A percentile compares a stretch with the other conserved stretches of the same genome.
These are phyloP conservation scores for Heterodera schachtii DNA, from an alignment of 1,140 invertebrate genomes.

Conservation along the genomic window DNA sequence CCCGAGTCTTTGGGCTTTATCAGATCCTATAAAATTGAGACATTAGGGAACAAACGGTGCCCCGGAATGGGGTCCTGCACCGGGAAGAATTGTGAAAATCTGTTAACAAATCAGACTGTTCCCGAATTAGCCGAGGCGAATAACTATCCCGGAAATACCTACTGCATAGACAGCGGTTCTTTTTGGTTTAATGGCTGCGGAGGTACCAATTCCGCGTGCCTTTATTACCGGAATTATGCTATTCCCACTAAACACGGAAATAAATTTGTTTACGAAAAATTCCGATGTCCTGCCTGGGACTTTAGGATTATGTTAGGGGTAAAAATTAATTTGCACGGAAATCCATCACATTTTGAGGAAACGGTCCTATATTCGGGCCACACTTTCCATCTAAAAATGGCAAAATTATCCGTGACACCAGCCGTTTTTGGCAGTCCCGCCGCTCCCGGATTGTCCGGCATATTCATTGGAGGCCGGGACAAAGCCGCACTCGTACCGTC, in stretches of 20 bases:
- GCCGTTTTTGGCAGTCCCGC: neutral
- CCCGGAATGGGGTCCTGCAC: slow-evolving; percentile 3
- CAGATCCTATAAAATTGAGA: slow-evolving; percentile 6
- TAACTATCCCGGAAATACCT: slow-evolving; percentile 3
- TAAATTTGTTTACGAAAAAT: neutral
- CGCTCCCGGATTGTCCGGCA: neutral
- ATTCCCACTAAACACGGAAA: neutral
- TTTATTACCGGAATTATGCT: neutral
- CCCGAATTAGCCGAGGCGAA: neutral
- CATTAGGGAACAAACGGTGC: neutral
- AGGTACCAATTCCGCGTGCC: neutral
- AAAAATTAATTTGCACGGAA: neutral
- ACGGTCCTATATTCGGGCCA: neutral
- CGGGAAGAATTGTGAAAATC: neutral
- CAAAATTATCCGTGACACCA: neutral
- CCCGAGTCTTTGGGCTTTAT: neutral
- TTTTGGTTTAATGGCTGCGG: neutral
- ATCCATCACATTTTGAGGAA: neutral
- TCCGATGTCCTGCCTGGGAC: neutral
- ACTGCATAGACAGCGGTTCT: neutral
- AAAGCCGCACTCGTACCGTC: neutral
- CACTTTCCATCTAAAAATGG: neutral
- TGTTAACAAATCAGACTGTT: neutral
- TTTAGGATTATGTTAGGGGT: neutral
- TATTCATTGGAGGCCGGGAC: neutral